Conservation (phyloP, 2,113 vertebrate species). For the Peromyscus leucopus region DNA sequence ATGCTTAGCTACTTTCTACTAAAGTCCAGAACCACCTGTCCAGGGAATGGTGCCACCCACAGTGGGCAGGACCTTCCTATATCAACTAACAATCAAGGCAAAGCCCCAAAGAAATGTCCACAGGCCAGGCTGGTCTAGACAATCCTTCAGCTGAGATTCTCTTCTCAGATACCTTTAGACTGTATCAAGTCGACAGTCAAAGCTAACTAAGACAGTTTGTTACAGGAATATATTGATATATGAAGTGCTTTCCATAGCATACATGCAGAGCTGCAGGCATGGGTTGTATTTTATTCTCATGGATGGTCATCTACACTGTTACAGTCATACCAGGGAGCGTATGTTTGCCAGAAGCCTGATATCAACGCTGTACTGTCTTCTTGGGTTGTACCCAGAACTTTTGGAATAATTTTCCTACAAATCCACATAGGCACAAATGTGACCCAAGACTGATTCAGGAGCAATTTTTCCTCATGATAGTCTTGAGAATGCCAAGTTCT, state of each 20-base stretch:
- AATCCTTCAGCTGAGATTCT: not conserved
- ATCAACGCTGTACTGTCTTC: not conserved
- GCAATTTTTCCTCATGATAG: not conserved
- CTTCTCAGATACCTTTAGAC: not conserved
- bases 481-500: not conserved
- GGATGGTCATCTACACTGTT: not conserved
- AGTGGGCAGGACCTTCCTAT: not conserved
- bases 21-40: not conserved
- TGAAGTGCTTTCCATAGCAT: not conserved
- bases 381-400: not conserved
- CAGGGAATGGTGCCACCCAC: not conserved
- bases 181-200: not conserved
- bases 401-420: not conserved
- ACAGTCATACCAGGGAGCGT: not conserved
- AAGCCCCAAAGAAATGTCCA: not conserved
- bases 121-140: not conserved
- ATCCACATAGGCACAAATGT: not conserved
- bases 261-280: no score
- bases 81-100: not conserved
- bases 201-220: not conserved
- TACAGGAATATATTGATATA: not conserved
- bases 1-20: not conserved
- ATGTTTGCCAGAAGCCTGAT: not conserved
- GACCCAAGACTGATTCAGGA: fast-evolving
- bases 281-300: not conserved